These are phyloP conservation scores for Luperina nickerlii DNA, from an alignment of 2,888 invertebrate genomes.

Conservation along the genomic window DNA sequence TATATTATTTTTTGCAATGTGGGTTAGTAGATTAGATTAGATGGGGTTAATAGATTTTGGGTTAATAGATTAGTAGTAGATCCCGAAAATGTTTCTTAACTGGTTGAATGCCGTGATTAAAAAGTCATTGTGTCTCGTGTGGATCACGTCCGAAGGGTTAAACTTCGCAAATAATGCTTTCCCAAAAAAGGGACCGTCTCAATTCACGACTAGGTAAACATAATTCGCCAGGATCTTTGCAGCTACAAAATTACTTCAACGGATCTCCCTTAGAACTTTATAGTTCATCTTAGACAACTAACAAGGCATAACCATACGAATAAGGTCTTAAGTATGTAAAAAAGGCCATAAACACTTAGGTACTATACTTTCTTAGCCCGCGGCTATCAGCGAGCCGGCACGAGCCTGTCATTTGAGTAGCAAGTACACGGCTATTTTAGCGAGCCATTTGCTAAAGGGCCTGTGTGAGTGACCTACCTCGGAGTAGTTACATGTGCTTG, in stretches of 20 bases:
- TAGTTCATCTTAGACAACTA: not conserved
- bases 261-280: not conserved
- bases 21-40: not conserved
- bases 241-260: not conserved
- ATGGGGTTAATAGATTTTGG: too few relatives aligned
- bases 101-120: too few relatives aligned
- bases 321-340: constrained; percentile 29
- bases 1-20: not conserved
- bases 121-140: too few relatives aligned
- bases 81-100: too few relatives aligned
- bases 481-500: constrained; percentile 12
- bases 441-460: constrained; percentile 51
- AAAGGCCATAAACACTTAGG: constrained; percentile 37
- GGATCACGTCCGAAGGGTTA: not conserved
- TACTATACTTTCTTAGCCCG: constrained; percentile 57
- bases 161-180: not conserved
- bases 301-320: constrained; percentile 10
- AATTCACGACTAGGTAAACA: not conserved
- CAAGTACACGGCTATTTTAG: constrained; percentile 46
- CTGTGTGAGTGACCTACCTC: constrained; percentile 42
- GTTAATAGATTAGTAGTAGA: too few relatives aligned
- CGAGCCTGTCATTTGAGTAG: constrained; percentile 52
- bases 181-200: not conserved
- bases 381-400: constrained; percentile 33
- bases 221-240: not conserved